Base-by-base conservation (phyloP, 1,140 invertebrate genomes). In the Drosophila neocordata region DNA sequence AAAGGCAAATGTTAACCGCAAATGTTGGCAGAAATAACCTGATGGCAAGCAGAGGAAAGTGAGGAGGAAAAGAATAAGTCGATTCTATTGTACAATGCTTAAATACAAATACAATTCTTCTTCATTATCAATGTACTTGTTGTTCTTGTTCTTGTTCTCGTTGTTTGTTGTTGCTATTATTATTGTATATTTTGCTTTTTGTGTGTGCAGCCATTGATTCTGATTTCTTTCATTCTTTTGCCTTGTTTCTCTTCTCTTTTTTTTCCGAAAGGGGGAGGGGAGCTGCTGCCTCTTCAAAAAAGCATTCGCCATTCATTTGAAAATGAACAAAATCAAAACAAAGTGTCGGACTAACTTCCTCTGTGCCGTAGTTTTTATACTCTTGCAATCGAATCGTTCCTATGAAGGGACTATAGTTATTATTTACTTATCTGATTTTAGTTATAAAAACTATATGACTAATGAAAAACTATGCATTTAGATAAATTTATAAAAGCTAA, bases 61-160 rank as follows among this genome's bases (percentile, higher is more conserved):
- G 15, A 15, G 41, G 18, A 48, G 41, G 15, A 20, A 60, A 77
- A 27, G 68, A 77, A 72, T 61, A 73, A 70, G 67, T 70, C 69
- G 55, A 68, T 67, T 70, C 57, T 58, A 73, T 79, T 69, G 65
- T 79, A 77, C 65, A 82, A 70, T 69, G 37, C 35, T 48, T 68
- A 58, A 61, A 63, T 48, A 35, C 41, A 38, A 57, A 79, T 18
- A 68, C 72, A 74, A 63, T 85, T 73, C 75, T 78, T 71, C 68
- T 85, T 85, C 69, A 85, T 87, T 72, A 82, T 85, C 82, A 71
- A 76, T 66, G 81, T 76, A 80, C 64, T 79, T 74, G 55, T 58
- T 71, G 58, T 31, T 66, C 53, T 38, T 67, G 55, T 73, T 74
- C 44, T 58, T 71, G 58, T 31, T 66, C 38, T 38, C 65, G 59